A percentile compares a stretch with the other conserved stretches of the same genome.
These are phyloP conservation scores for Rhipidura dahli DNA, from an alignment of 2,113 vertebrate species.

Conservation along the genomic window DNA sequence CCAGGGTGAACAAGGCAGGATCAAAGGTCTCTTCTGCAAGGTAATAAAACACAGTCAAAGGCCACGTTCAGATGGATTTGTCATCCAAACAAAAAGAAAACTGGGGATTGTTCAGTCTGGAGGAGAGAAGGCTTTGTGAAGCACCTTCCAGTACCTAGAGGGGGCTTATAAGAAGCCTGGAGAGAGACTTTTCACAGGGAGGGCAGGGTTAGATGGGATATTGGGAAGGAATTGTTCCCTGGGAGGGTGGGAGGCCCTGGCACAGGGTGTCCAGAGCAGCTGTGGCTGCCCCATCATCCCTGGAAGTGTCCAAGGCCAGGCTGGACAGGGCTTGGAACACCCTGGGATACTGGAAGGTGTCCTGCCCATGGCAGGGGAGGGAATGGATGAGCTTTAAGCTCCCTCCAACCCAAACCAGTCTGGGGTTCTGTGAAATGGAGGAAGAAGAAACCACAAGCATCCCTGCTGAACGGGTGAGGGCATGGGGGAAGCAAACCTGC, in stretches of 20 bases:
- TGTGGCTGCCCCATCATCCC: neutral
- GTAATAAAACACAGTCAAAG: neutral
- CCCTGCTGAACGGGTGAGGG: rapidly evolving
- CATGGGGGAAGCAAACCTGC: neutral
- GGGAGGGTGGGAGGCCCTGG: rapidly evolving
- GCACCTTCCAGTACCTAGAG: neutral
- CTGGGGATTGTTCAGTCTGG: neutral
- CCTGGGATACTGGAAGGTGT: rapidly evolving
- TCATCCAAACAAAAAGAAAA: neutral
- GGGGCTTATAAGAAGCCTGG: neutral
- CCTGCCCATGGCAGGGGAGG: neutral
- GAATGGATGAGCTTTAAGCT: neutral
- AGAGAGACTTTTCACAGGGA: neutral
- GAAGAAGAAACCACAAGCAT: neutral
- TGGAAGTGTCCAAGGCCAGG: neutral
- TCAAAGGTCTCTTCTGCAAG: neutral
- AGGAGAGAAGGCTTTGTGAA: neutral
- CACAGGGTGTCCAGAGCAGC: neutral
- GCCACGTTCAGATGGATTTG: neutral
- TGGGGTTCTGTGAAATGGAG: neutral
- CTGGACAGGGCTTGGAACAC: rapidly evolving
- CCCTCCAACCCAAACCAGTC: neutral
- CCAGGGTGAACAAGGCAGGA: neutral
- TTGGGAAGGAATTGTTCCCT: neutral
- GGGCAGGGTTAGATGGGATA: too few relatives aligned